Evolutionary conservation across 2,113 vertebrate species (phyloP).

Genomic region (Recurvirostra avosetta): DNA sequence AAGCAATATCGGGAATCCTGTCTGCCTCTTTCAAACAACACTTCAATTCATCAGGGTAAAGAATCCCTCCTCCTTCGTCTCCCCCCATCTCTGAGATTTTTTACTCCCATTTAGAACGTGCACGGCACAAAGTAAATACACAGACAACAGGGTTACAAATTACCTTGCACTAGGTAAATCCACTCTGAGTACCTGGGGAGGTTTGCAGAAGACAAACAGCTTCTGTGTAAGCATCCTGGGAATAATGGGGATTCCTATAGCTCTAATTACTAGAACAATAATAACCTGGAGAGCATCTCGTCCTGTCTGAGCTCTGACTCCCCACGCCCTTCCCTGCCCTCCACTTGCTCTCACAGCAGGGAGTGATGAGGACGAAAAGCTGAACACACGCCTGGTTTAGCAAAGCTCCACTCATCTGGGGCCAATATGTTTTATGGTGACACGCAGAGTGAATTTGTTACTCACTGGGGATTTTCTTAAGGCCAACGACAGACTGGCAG

Average conservation of each 20-base stretch:
- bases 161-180: slow-evolving; percentile 35
- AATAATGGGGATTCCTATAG: not conserved
- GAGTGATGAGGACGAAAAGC: not conserved
- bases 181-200: not conserved
- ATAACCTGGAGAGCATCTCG: not conserved
- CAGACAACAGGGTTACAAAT: slow-evolving; percentile 32
- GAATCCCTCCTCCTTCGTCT: not conserved
- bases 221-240: slow-evolving; percentile 8
- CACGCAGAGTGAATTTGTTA: not conserved
- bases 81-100: not conserved
- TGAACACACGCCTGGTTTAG: not conserved
- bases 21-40: slow-evolving; percentile 60
- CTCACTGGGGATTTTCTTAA: not conserved
- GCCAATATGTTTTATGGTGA: slow-evolving; percentile 11
- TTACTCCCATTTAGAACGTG: not conserved
- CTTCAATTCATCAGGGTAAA: slow-evolving; percentile 39
- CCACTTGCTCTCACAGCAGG: slow-evolving; percentile 38
- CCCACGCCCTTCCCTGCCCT: not conserved
- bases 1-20: slow-evolving; percentile 39
- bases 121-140: not conserved
- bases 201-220: not conserved
- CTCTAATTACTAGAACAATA: slow-evolving; percentile 38
- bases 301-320: not conserved
- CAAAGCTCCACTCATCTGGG: slow-evolving; percentile 4
- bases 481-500: not conserved